phyloP scores from a whole-genome alignment of 1,140 invertebrate species.

The Leptopilina boulardi region DNA sequence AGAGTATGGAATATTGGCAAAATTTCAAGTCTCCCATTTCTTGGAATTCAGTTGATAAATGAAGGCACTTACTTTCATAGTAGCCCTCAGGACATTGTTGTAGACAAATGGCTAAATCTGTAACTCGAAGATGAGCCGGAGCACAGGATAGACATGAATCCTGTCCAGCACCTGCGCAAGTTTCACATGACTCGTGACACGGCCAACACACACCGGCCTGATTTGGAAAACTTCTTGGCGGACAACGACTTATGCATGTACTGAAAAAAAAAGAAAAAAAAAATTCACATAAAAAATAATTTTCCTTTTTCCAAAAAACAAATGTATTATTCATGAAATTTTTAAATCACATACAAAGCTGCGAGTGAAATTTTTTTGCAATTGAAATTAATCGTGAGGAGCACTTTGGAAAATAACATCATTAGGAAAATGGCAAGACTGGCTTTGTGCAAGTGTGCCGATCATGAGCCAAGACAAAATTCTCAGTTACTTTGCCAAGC shows the following conservation, averaged over 20 bases:
- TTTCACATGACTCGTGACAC: constrained; percentile 90
- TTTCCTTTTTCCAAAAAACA: background rate
- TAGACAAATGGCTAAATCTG: constrained; percentile 87
- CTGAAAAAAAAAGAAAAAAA: constrained; percentile 77
- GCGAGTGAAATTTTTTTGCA: background rate
- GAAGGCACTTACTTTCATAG: constrained; percentile 83
- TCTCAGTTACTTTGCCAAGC: constrained; percentile 8
- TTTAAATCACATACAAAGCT: background rate
- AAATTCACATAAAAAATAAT: background rate
- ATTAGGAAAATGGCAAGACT: constrained; percentile 28
- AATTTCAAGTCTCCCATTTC: constrained; percentile 23
- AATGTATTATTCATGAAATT: background rate
- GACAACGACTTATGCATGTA: constrained; percentile 87
- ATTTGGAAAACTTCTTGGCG: constrained; percentile 86
- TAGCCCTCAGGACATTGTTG: constrained; percentile 91
- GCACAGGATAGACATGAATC: constrained; percentile 89
- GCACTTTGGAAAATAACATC: constrained; percentile 27
- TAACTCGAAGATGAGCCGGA: constrained; percentile 85
- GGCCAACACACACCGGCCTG: constrained; percentile 86
- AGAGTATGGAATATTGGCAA: constrained; percentile 21
- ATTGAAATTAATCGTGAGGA: background rate
- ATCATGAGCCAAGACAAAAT: constrained; percentile 6
- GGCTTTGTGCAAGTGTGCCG: background rate
- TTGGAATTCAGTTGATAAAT: constrained; percentile 18
- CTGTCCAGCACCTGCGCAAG: constrained; percentile 88